Base-by-base conservation (phyloP, 2,113 vertebrate genomes). In the Climacteris rufus region DNA sequence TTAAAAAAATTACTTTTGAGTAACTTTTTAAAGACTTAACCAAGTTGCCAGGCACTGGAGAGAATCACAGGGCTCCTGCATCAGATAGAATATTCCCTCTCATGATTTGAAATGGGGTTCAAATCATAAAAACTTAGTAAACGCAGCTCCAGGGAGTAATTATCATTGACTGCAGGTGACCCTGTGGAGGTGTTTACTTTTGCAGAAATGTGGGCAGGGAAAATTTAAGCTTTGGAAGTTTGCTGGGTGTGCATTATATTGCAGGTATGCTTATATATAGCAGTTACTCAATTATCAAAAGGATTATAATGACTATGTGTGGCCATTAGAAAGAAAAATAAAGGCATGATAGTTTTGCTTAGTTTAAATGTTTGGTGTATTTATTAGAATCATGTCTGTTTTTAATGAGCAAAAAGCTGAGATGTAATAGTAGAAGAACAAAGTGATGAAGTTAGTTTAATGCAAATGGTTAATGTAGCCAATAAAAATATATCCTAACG, bases 141-240 rank as follows among this genome's bases (percentile, higher is more conserved):
- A 56, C 80, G 54, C 16, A 86, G 44, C 75, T 93, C 56, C 23
- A 53, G 42, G 30, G 72, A 16, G 28, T 40, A 30, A 18, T 92
- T 59, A 5, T 68, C 39, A 49, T 82, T 71, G 49, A 40, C 53
- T 71, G 21, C 17, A 37, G 49, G 12, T 84, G 30, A 57, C 28
- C 22, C 64, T 61, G 50, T 63, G 63, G 90, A 93, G 79, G 7
- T 83, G 74, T 86, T 94, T 96, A 42, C 80, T 93, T 88, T 79
- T 88, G 30, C 63, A 59, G 72, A 70, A 83, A 63, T 63, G 54
- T 35, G 27, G 18, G 66, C 53, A 85, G 88, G 94, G 94, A 83
- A 90, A 80, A 86, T 92, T 92, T 64, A 94, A 69, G 35, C 63
- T 90, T 80, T 61, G 72, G 75, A 83, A 90, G 57, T 92, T 93